phyloP scores from a whole-genome alignment of 2,888 invertebrate species.

The Nymphalis urticae region DNA sequence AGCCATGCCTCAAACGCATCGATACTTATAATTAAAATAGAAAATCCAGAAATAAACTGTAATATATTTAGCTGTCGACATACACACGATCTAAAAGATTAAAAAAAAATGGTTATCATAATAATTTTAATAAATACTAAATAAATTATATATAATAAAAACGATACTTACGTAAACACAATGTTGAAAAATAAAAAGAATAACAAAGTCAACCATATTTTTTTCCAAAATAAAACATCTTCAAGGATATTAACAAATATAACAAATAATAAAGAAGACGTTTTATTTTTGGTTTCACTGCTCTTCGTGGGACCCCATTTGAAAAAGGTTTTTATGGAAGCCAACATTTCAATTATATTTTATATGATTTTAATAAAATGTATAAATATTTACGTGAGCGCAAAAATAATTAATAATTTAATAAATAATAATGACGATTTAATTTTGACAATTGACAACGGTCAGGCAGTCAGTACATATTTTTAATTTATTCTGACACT shows the following conservation, averaged over 20 bases:
- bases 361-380: neutral
- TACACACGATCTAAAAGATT: conserved; percentile 60
- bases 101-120: conserved; percentile 7
- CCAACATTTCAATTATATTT: conserved; percentile 52
- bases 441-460: conserved; percentile 4
- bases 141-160: neutral
- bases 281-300: conserved; percentile 53
- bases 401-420: conserved; percentile 13
- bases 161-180: conserved; percentile 64
- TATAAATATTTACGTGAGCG: neutral
- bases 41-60: conserved; percentile 56
- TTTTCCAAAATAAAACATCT: conserved; percentile 73
- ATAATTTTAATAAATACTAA: neutral
- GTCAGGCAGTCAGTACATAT: too few relatives aligned
- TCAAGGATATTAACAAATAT: conserved; percentile 65
- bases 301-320: conserved; percentile 58
- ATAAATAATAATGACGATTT: conserved; percentile 1
- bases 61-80: conserved; percentile 61
- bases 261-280: conserved; percentile 55
- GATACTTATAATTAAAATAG: conserved; percentile 51
- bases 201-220: conserved; percentile 64
- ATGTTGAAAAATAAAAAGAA: conserved; percentile 61
- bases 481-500: too few relatives aligned
- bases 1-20: conserved; percentile 74
- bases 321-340: conserved; percentile 56